These are phyloP conservation scores for Idaea biselata DNA, from an alignment of 2,888 invertebrate genomes.

Conservation along the genomic window DNA sequence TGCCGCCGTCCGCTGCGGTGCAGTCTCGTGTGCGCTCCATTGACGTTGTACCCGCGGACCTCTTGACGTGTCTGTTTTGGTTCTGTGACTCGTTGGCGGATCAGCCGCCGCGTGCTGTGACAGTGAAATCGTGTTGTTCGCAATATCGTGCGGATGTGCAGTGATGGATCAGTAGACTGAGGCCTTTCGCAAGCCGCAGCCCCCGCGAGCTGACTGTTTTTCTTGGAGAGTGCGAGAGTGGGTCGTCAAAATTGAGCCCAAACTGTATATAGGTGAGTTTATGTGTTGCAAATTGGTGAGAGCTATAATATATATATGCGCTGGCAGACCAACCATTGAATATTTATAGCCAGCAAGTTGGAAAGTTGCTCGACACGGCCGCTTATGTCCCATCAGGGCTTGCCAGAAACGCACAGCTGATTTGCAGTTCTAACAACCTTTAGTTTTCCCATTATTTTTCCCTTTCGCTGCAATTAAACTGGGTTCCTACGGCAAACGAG, in stretches of 20 bases:
- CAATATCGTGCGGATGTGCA: slow-evolving; percentile 77
- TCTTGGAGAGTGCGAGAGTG: slow-evolving; percentile 63
- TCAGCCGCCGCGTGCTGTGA: slow-evolving; percentile 72
- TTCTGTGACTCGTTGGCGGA: slow-evolving; percentile 64
- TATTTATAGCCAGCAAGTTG: slow-evolving; percentile 71
- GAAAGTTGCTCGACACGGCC: slow-evolving; percentile 58
- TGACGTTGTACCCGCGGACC: slow-evolving; percentile 56
- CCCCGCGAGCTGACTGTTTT: slow-evolving; percentile 55
- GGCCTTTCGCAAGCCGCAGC: slow-evolving; percentile 53
- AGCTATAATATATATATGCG: slow-evolving; percentile 34
- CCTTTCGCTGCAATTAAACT: background rate
- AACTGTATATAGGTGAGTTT: slow-evolving; percentile 78
- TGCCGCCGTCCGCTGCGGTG: slow-evolving; percentile 27
- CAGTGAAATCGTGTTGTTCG: slow-evolving; percentile 75
- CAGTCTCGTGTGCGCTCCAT: slow-evolving; percentile 42
- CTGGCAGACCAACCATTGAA: slow-evolving; percentile 58
- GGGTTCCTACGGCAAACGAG: background rate
- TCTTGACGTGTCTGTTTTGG: slow-evolving; percentile 49
- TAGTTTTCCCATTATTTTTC: background rate
- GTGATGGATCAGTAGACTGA: slow-evolving; percentile 77
- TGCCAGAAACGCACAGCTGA: slow-evolving; percentile 58
- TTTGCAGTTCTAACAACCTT: slow-evolving; percentile 50
- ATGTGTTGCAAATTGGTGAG: slow-evolving; percentile 41
- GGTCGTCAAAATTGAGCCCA: slow-evolving; percentile 79
- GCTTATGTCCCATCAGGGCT: slow-evolving; percentile 25